Conservation (phyloP, 1,140 invertebrate genomes). For the Antheraea mylitta region DNA sequence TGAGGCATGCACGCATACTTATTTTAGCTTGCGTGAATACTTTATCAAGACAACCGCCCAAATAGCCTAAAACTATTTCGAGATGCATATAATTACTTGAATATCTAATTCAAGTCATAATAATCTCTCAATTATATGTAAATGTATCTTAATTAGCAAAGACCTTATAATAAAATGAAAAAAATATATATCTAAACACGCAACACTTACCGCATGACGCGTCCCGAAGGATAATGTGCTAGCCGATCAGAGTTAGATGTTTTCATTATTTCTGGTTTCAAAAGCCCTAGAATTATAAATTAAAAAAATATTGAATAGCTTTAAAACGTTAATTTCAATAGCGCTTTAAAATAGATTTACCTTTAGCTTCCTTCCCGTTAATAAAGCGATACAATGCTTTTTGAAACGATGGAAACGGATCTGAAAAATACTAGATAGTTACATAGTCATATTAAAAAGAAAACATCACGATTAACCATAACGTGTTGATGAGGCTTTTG, state of each 20-base stretch:
- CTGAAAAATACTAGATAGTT: constrained; percentile 23
- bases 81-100: too few relatives aligned
- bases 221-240: constrained; percentile 30
- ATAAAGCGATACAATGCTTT: constrained; percentile 26
- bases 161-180: too few relatives aligned
- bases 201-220: constrained; percentile 28
- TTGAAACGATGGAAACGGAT: constrained; percentile 30
- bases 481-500: too few relatives aligned
- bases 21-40: too few relatives aligned
- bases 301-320: neutral
- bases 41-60: too few relatives aligned
- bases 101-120: too few relatives aligned
- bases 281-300: neutral
- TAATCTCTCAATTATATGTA: too few relatives aligned
- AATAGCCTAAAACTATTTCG: too few relatives aligned
- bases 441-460: neutral
- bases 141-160: too few relatives aligned
- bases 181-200: neutral
- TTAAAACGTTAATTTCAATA: neutral
- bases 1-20: too few relatives aligned
- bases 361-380: constrained; percentile 23
- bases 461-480: too few relatives aligned
- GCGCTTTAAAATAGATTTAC: constrained; percentile 12
- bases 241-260: constrained; percentile 3
- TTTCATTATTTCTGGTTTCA: neutral